Evolutionary conservation across 2,888 invertebrate genomes (phyloP), one percentile per base, ranked within the genome.

Genomic region (Chorisops tibialis): DNA sequence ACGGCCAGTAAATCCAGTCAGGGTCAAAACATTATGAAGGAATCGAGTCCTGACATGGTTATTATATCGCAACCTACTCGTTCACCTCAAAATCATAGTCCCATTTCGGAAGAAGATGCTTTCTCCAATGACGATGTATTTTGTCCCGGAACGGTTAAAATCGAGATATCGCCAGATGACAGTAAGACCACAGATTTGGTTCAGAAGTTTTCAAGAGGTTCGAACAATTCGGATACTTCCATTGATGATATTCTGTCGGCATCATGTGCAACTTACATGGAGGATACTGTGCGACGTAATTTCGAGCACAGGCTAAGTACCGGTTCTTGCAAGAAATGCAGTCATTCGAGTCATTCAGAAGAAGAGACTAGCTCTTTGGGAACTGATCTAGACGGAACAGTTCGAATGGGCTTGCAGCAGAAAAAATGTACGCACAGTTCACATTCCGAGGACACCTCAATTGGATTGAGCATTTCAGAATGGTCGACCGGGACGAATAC

Each of bases 401-500:
- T 91, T 0, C 85, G 88, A 74, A 87, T 88, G 71, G 91, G 87
- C 1, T 74, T 90, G 18, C 89, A 89, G 69, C 89, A 87, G 64
- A 88, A 89, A 70, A 91, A 89, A 73, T 90, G 89, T 71, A 91
- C 90, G 0, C 89, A 91, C 68, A 88, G 90, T 69, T 88, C 90
- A 0, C 90, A 91, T 76, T 91, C 91, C 5, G 91, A 92, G 76
- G 92, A 92, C 70, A 92, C 92, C 0, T 92, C 92, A 0, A 87
- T 91, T 73, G 91, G 91, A 16, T 79, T 92, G 30, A 91, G 91
- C 71, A 87, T 91, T 70, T 91, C 91, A 2, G 92, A 93, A 71
- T 92, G 91, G 91, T 91, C 91, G 0, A 91, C 91, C 38, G 91
- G 91, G 56, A 91, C 91, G 0, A 91, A 89, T 68, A 91, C 91